phyloP scores from a whole-genome alignment of 2,113 vertebrate species.

The Anser cygnoides region DNA sequence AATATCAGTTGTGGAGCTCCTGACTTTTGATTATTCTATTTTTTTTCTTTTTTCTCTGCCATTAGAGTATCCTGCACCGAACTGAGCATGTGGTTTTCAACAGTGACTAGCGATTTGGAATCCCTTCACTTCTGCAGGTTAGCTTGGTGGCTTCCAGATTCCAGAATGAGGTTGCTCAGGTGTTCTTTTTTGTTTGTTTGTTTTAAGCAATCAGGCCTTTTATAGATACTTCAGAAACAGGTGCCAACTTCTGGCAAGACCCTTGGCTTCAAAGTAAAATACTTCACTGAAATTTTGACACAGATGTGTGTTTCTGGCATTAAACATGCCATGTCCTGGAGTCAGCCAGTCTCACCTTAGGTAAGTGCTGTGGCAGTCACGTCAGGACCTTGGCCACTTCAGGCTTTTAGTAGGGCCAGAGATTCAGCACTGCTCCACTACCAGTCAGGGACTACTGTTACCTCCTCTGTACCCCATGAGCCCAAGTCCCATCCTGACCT shows the following conservation, averaged over 20 bases:
- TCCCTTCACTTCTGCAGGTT: neutral
- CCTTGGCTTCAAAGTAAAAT: neutral
- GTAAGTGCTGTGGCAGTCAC: neutral
- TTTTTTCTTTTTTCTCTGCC: neutral
- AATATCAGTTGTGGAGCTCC: neutral
- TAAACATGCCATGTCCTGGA: neutral
- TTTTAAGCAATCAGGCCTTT: neutral
- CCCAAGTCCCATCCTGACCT: neutral
- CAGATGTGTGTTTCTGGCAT: neutral
- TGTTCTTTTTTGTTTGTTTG: neutral
- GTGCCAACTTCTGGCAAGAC: neutral
- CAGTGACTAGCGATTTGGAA: neutral
- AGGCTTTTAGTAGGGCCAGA: neutral
- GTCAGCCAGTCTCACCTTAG: rapidly evolving
- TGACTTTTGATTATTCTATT: neutral
- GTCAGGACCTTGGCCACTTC: rapidly evolving
- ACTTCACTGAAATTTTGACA: neutral
- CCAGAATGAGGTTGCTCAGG: neutral
- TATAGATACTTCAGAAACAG: neutral
- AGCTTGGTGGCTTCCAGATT: neutral
- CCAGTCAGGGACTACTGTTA: neutral
- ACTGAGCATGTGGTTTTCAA: neutral
- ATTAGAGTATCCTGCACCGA: neutral
- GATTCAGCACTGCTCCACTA: neutral
- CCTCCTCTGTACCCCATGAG: neutral